phyloP scores from a whole-genome alignment of 1,140 invertebrate genomes.

The Dreissena rostriformis region DNA sequence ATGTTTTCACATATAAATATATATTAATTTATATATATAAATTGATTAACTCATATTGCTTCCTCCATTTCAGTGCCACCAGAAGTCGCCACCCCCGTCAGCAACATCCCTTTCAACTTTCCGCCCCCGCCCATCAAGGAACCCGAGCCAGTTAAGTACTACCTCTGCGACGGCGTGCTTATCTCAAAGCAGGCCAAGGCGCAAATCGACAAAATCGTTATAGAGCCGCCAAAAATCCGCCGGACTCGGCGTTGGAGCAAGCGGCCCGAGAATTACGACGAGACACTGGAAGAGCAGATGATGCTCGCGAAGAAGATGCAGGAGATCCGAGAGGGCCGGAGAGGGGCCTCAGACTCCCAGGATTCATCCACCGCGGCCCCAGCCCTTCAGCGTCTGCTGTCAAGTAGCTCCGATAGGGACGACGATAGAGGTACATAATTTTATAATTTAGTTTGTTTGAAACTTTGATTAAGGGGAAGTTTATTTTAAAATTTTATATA shows the following conservation, averaged over 20 bases:
- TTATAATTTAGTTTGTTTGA: no score
- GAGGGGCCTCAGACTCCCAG: conserved; percentile 41
- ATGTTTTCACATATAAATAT: no score
- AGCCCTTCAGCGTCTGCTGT: conserved; percentile 36
- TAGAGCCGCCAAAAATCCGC: conserved; percentile 85
- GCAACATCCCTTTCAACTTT: conserved; percentile 27
- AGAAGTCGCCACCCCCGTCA: neutral
- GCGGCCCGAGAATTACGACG: conserved; percentile 51
- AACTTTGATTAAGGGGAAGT: no score
- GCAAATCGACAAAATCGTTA: conserved; percentile 89
- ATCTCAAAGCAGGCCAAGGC: conserved; percentile 90
- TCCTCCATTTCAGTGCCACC: conserved; percentile 67
- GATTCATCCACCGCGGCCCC: conserved; percentile 1
- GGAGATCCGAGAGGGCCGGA: conserved; percentile 23
- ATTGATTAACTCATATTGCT: neutral
- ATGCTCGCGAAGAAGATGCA: conserved; percentile 55
- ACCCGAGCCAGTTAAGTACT: conserved; percentile 80
- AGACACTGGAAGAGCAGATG: conserved; percentile 49
- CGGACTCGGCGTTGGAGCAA: conserved; percentile 57
- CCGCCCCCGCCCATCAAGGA: conserved; percentile 62
- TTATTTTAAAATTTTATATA: no score
- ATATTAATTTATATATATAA: no score
- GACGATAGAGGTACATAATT: neutral
- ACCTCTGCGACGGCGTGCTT: conserved; percentile 92
- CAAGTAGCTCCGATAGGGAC: conserved; percentile 42